Conservation (phyloP, 2,888 invertebrate genomes). For the Hyposoter dolosus region DNA sequence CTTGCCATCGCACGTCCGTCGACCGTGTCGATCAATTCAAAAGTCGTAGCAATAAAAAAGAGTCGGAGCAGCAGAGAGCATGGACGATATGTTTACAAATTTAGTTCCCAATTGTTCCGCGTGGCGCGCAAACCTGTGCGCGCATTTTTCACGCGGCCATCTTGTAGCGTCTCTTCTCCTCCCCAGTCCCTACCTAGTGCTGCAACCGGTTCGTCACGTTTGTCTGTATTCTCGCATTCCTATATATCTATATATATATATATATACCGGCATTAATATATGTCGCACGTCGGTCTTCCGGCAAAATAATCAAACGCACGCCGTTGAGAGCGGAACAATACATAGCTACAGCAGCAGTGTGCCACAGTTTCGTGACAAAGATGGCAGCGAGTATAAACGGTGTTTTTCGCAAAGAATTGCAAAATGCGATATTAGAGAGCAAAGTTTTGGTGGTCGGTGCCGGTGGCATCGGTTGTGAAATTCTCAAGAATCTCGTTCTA, state of each 20-base stretch:
- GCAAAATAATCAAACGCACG: slow-evolving; percentile 41
- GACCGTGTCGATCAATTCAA: not conserved
- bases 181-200: not conserved
- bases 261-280: not conserved
- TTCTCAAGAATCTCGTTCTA: slow-evolving; percentile 98
- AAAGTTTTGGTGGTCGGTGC: slow-evolving; percentile 97
- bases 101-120: slow-evolving; percentile 19
- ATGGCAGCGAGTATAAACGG: slow-evolving; percentile 90
- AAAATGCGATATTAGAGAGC: slow-evolving; percentile 88
- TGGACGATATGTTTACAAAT: not conserved
- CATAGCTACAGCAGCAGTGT: not conserved
- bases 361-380: slow-evolving; percentile 70
- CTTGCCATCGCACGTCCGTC: not conserved
- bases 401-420: slow-evolving; percentile 88
- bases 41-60: not conserved
- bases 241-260: slow-evolving; percentile 6
- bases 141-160: slow-evolving; percentile 8
- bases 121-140: slow-evolving; percentile 5
- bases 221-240: not conserved
- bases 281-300: not conserved
- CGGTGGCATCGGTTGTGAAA: slow-evolving; percentile 99
- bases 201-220: slow-evolving; percentile 1
- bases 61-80: not conserved
- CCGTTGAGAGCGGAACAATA: slow-evolving; percentile 15
- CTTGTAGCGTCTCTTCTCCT: slow-evolving; percentile 20